Evolutionary conservation across 2,888 invertebrate genomes (phyloP).

Genomic region (Notodonta dromedarius): DNA sequence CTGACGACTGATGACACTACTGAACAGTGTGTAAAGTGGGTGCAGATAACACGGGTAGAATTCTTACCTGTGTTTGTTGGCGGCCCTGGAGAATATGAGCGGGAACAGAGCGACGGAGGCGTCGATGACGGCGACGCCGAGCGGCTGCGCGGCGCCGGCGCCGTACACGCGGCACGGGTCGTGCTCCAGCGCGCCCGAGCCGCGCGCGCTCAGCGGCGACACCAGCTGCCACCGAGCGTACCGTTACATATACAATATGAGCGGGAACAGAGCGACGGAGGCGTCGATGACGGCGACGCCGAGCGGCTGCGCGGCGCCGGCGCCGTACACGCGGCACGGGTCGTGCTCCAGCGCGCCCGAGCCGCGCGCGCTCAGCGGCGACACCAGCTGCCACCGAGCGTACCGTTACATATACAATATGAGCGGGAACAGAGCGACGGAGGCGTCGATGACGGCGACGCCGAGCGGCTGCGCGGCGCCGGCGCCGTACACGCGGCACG

Average conservation of each 20-base stretch:
- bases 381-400: conserved; percentile 87
- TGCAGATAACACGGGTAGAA: background rate
- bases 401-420: conserved; percentile 84
- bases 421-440: conserved; percentile 95
- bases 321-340: conserved; percentile 94
- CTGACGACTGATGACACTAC: too few relatives aligned
- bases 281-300: conserved; percentile 98
- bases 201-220: conserved; percentile 95
- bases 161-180: conserved; percentile 97
- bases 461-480: conserved; percentile 90
- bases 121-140: conserved; percentile 98
- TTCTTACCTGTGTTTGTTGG: conserved; percentile 93
- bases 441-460: conserved; percentile 97
- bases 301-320: conserved; percentile 87
- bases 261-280: conserved; percentile 96
- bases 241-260: conserved; percentile 86
- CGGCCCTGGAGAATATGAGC: conserved; percentile 96
- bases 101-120: conserved; percentile 97
- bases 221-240: conserved; percentile 87
- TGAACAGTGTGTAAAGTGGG: background rate
- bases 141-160: conserved; percentile 86
- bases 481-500: conserved; percentile 94
- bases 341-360: conserved; percentile 99
- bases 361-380: conserved; percentile 96
- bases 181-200: conserved; percentile 98